These are phyloP conservation scores for Sialis fuliginosa DNA, from an alignment of 2,888 invertebrate species.

Conservation along the genomic window DNA sequence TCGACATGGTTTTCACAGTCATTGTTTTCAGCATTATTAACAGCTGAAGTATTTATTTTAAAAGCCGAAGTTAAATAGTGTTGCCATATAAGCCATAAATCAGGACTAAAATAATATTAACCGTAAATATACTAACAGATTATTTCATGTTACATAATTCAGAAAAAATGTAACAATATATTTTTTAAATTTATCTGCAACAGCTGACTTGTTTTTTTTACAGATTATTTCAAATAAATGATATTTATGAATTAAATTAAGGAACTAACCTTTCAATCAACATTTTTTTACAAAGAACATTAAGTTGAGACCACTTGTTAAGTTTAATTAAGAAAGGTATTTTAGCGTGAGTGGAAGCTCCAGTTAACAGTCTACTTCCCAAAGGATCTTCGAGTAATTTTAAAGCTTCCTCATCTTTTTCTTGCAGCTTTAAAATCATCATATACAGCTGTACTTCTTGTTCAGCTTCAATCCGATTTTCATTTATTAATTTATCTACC, in stretches of 20 bases:
- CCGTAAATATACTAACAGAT: background rate
- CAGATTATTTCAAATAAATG: background rate
- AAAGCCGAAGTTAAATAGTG: constrained; percentile 56
- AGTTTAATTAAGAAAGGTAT: constrained; percentile 58
- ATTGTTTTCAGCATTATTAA: constrained; percentile 15
- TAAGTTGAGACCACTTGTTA: constrained; percentile 56
- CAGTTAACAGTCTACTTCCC: constrained; percentile 47
- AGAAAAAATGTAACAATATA: background rate
- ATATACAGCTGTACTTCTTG: constrained; percentile 85
- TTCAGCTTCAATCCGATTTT: constrained; percentile 80
- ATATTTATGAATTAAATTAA: background rate
- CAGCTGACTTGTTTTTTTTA: background rate
- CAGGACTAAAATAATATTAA: constrained; percentile 28
- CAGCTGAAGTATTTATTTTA: constrained; percentile 29
- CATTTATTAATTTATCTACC: constrained; percentile 75
- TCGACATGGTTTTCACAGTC: constrained; percentile 8
- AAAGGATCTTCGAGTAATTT: constrained; percentile 64
- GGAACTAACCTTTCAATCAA: constrained; percentile 48
- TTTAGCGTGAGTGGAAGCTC: constrained; percentile 47
- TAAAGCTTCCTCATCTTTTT: constrained; percentile 66
- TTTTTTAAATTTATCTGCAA: background rate
- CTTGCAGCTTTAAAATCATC: constrained; percentile 65
- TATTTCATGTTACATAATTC: background rate
- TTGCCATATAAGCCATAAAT: constrained; percentile 56
- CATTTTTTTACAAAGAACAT: constrained; percentile 53